These are phyloP conservation scores for Decapterus maruadsi DNA, from an alignment of 2,797 vertebrate genomes.

Conservation along the genomic window DNA sequence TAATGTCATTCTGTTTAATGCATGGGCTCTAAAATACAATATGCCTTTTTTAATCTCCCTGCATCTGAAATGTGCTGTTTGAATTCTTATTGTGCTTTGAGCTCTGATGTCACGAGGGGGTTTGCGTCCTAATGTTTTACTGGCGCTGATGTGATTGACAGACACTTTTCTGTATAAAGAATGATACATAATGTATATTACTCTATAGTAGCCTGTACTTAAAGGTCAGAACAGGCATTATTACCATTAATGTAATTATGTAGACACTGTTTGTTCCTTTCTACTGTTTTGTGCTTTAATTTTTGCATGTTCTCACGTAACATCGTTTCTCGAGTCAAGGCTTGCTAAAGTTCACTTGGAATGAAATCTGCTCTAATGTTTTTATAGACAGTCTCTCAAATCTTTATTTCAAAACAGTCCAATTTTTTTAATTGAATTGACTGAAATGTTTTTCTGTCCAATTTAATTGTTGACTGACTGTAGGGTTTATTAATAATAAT, in stretches of 20 bases:
- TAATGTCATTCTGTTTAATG: constrained; percentile 1
- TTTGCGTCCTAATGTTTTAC: constrained; percentile 16
- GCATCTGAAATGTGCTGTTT: constrained; percentile 20
- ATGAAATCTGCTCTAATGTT: background rate
- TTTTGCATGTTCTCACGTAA: too few relatives aligned
- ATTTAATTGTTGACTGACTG: background rate
- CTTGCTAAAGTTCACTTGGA: too few relatives aligned
- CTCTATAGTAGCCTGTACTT: background rate
- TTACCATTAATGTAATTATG: background rate
- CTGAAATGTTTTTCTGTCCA: too few relatives aligned
- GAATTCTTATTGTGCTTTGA: constrained; percentile 18
- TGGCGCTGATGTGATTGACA: constrained; percentile 11
- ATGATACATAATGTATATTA: background rate
- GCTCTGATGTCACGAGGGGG: constrained; percentile 20
- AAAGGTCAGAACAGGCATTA: background rate
- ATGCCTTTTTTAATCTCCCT: constrained; percentile 39
- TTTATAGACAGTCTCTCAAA: too few relatives aligned
- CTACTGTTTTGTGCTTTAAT: background rate
- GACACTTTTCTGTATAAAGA: background rate
- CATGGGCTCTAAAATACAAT: constrained; percentile 13
- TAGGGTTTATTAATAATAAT: background rate
- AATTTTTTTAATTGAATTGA: background rate
- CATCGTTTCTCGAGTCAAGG: too few relatives aligned
- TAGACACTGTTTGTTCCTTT: too few relatives aligned
- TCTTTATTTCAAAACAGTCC: too few relatives aligned